Evolutionary conservation across 2,888 invertebrate genomes (phyloP).

Genomic region (Eupeodes latifasciatus): DNA sequence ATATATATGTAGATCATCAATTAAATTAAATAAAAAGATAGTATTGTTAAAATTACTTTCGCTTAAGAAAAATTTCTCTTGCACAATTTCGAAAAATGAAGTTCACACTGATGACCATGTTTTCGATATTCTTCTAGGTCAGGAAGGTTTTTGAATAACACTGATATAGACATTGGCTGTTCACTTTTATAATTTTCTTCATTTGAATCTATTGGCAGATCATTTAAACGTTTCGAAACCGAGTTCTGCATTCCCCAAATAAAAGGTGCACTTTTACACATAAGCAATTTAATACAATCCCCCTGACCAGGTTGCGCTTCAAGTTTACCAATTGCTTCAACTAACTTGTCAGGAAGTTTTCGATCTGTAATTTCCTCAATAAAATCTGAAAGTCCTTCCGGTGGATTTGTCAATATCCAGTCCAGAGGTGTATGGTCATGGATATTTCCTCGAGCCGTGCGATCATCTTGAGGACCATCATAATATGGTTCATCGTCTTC

Average conservation of each 20-base stretch:
- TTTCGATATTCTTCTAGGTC: conserved; percentile 86
- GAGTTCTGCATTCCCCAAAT: conserved; percentile 91
- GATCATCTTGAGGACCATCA: conserved; percentile 77
- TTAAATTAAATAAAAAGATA: not conserved
- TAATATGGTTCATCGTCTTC: conserved; percentile 48
- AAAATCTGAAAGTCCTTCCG: conserved; percentile 86
- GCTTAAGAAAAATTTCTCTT: conserved; percentile 64
- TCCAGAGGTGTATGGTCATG: conserved; percentile 85
- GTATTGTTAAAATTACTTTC: not conserved
- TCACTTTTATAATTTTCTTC: conserved; percentile 34
- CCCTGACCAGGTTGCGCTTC: conserved; percentile 86
- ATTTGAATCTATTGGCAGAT: conserved; percentile 5
- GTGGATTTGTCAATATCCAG: conserved; percentile 88
- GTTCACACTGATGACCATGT: conserved; percentile 87
- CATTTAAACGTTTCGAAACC: conserved; percentile 82
- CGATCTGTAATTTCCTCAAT: conserved; percentile 87
- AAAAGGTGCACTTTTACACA: conserved; percentile 92
- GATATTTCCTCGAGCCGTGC: conserved; percentile 77
- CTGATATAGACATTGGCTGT: conserved; percentile 79
- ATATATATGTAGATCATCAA: too few relatives aligned
- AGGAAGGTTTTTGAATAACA: conserved; percentile 88
- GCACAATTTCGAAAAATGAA: conserved; percentile 85
- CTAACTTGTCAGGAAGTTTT: conserved; percentile 87
- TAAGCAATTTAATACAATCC: conserved; percentile 88
- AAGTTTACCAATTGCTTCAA: conserved; percentile 86